phyloP scores from a whole-genome alignment of 1,140 invertebrate genomes.

The Panagrolaimus sp. region DNA sequence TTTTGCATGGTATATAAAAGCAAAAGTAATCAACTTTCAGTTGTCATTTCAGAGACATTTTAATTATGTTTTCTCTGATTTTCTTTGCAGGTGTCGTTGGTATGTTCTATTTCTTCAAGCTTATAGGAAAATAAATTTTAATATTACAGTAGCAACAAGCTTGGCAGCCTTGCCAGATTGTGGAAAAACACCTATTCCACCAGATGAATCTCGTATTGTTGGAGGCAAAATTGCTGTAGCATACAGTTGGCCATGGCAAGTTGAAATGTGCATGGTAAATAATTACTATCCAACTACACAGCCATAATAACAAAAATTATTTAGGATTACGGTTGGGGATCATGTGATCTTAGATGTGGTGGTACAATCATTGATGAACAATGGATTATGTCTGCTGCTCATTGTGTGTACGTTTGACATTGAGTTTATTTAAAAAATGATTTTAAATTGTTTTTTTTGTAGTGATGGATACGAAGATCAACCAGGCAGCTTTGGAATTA shows the following conservation, averaged over 20 bases:
- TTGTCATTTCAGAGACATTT: too few relatives aligned
- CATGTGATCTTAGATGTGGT: conserved; percentile 61
- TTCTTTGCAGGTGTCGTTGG: too few relatives aligned
- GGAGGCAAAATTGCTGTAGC: conserved; percentile 26
- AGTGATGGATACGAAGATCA: conserved; percentile 18
- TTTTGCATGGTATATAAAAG: too few relatives aligned
- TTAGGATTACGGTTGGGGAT: not conserved
- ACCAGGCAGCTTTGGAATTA: conserved; percentile 16
- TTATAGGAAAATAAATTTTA: not conserved
- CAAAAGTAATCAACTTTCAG: too few relatives aligned
- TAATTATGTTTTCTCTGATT: too few relatives aligned
- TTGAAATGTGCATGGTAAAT: conserved; percentile 16
- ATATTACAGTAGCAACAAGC: not conserved
- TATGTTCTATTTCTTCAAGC: not conserved
- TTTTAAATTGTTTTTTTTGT: not conserved
- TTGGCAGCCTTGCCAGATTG: not conserved
- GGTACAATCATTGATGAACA: conserved; percentile 64
- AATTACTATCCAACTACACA: too few relatives aligned
- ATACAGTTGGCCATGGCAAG: conserved; percentile 33
- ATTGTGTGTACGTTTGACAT: conserved; percentile 63
- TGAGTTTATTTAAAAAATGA: not conserved
- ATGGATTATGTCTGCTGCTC: conserved; percentile 66
- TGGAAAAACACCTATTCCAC: conserved; percentile 16
- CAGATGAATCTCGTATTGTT: conserved; percentile 21
- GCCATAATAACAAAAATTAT: too few relatives aligned